Percentiles rank a stretch among this genome's conserved stretches.
phyloP scores from a whole-genome alignment of 1,140 invertebrate genomes.

The Drosophila burlai region DNA sequence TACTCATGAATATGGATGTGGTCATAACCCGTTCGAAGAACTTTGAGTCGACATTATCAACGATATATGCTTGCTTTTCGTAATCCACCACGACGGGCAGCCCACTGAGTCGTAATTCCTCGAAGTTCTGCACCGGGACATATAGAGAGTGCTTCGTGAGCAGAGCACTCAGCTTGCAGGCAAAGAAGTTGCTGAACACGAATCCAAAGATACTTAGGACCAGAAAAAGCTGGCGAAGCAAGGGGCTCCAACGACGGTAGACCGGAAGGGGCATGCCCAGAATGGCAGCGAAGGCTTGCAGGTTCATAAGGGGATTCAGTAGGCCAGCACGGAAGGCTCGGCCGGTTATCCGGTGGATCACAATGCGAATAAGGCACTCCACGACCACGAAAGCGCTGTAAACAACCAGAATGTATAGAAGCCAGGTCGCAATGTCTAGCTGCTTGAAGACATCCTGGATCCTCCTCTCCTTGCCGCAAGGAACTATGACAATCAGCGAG shows the following conservation, averaged over 20 bases:
- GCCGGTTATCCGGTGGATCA: background rate
- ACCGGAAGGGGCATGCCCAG: conserved; percentile 34
- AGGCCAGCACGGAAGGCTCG: background rate
- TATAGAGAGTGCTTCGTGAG: conserved; percentile 28
- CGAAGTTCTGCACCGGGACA: conserved; percentile 6
- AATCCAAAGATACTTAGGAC: conserved; percentile 44
- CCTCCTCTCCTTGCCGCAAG: conserved; percentile 20
- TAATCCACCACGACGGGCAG: background rate
- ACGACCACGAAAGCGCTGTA: conserved; percentile 33
- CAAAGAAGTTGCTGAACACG: conserved; percentile 42
- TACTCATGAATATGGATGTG: background rate
- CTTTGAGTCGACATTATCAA: background rate
- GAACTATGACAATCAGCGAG: conserved; percentile 27
- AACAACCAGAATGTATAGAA: background rate
- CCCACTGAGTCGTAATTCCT: conserved; percentile 33
- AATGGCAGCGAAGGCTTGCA: conserved; percentile 26
- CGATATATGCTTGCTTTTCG: background rate
- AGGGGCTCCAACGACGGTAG: background rate
- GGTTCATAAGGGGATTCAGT: conserved; percentile 28
- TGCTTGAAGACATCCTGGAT: conserved; percentile 28
- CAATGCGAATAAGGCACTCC: conserved; percentile 18
- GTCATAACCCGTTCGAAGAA: background rate
- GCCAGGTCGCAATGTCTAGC: conserved; percentile 1
- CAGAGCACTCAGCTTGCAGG: conserved; percentile 46
- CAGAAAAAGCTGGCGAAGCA: conserved; percentile 35